A percentile compares a stretch with the other conserved stretches of the same genome.
These are phyloP conservation scores for Sminthurinus signatus DNA, from an alignment of 1,140 invertebrate species.

Conservation along the genomic window DNA sequence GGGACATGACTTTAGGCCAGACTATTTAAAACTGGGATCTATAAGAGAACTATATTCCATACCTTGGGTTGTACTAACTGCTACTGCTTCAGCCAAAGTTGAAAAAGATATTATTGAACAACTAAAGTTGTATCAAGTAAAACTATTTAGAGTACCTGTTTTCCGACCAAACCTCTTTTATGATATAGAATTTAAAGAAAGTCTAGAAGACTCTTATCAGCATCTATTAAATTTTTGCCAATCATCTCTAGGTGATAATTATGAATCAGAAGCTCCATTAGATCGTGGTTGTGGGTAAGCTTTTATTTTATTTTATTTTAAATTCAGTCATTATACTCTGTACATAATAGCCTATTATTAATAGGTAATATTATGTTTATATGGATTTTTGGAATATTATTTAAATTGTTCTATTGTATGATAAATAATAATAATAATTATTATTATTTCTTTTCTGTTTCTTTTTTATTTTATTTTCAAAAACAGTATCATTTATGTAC, in stretches of 20 bases:
- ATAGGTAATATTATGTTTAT: too few species aligned
- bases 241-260: conserved; percentile 45
- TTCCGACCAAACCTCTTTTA: conserved; percentile 64
- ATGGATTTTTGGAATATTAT: too few species aligned
- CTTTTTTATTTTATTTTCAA: too few species aligned
- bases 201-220: conserved; percentile 65
- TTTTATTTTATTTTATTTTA: too few species aligned
- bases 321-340: too few species aligned
- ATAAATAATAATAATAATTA: too few species aligned
- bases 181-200: conserved; percentile 71
- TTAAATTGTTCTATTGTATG: too few species aligned
- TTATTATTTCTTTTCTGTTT: too few species aligned
- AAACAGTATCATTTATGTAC: too few species aligned
- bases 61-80: conserved; percentile 86
- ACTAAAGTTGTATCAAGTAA: conserved; percentile 53
- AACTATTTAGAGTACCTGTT: conserved; percentile 55
- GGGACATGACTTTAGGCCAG: conserved; percentile 95
- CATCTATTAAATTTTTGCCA: conserved; percentile 66
- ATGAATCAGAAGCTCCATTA: too few species aligned
- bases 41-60: conserved; percentile 65
- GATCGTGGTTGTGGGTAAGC: too few species aligned
- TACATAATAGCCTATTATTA: too few species aligned
- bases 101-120: conserved; percentile 54
- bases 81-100: conserved; percentile 65
- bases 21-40: conserved; percentile 80